Conservation (phyloP, 2,113 vertebrate genomes). For the Mandrillus leucophaeus region DNA sequence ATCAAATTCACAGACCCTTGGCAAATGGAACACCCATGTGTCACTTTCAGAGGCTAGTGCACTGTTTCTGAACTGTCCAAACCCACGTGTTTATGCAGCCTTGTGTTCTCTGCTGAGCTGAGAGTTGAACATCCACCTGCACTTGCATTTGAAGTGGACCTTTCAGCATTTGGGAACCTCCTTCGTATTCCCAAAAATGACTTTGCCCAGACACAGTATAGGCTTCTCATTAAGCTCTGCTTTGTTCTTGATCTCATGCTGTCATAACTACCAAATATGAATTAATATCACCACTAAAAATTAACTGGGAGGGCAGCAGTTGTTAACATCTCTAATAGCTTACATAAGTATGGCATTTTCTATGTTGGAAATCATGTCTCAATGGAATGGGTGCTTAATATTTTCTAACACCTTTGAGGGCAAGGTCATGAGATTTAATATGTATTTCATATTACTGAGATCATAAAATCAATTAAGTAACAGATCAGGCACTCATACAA, state of each 20-base stretch:
- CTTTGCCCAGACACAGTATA: not conserved
- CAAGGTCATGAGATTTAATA: constrained; percentile 20
- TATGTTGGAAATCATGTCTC: not conserved
- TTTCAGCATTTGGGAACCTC: not conserved
- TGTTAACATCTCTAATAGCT: not conserved
- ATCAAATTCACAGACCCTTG: not conserved
- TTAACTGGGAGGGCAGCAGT: not conserved
- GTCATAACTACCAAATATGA: not conserved
- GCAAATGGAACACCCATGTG: not conserved
- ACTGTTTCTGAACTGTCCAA: not conserved
- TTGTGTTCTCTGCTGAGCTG: not conserved
- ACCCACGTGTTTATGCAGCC: not conserved
- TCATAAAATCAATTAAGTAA: constrained; percentile 53
- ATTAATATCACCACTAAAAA: not conserved
- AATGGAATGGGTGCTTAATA: constrained; percentile 2
- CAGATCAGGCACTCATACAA: constrained; percentile 14
- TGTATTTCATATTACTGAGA: not conserved
- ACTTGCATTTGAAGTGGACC: too few relatives aligned
- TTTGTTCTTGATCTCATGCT: not conserved
- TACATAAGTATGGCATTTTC: not conserved
- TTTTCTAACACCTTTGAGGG: not conserved
- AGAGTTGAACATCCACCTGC: not conserved
- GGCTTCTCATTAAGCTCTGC: not conserved
- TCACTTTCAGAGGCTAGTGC: not conserved
- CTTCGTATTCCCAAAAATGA: not conserved